Conservation (phyloP, 2,113 vertebrate genomes). For the Zosterops borbonicus region DNA sequence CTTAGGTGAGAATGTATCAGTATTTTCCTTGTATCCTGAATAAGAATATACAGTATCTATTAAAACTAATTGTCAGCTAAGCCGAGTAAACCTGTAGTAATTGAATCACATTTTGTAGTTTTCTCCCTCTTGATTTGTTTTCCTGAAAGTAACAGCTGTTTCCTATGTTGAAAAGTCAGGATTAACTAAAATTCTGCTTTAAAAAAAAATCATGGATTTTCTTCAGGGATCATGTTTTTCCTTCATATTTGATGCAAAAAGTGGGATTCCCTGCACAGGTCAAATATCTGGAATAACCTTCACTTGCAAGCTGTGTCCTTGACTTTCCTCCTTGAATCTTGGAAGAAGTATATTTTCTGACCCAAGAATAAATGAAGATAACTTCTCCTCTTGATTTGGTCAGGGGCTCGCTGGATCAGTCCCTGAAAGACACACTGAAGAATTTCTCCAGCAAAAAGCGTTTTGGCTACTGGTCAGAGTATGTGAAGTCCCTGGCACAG, state of each 20-base stretch:
- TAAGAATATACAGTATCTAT: neutral
- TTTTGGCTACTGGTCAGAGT: conserved; percentile 96
- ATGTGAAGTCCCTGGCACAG: conserved; percentile 84
- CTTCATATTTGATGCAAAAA: neutral
- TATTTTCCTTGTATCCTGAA: neutral
- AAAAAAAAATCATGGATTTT: neutral
- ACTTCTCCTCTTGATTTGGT: conserved; percentile 24
- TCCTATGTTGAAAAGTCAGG: neutral
- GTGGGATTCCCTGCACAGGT: conserved; percentile 13
- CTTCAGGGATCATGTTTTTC: neutral
- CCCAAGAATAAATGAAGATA: neutral
- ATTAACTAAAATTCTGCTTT: neutral
- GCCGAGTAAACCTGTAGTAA: neutral
- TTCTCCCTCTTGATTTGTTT: neutral
- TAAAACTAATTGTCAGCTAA: neutral
- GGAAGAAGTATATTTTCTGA: neutral
- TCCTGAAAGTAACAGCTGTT: neutral
- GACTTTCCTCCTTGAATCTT: neutral
- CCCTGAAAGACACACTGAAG: conserved; percentile 87
- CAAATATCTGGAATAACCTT: conserved; percentile 11
- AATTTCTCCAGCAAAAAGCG: conserved; percentile 86
- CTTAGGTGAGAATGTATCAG: neutral
- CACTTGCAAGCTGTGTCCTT: neutral
- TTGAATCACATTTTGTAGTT: neutral
- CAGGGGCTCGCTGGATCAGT: conserved; percentile 90